Base-by-base conservation (phyloP, 2,797 vertebrate genomes). In the Glossophaga mutica region DNA sequence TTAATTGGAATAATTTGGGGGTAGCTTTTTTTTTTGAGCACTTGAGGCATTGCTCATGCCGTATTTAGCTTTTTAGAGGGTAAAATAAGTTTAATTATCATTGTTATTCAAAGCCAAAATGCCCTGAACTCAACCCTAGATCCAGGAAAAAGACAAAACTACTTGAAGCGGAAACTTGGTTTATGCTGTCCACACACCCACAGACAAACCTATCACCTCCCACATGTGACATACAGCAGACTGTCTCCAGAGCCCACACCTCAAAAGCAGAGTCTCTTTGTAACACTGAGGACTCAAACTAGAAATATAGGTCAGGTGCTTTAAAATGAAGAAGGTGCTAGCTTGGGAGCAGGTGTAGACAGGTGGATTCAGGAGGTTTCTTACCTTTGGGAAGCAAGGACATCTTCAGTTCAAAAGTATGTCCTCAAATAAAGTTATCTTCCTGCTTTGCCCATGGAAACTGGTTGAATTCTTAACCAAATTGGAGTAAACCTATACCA, bases 61-160 rank as follows among this genome's bases (percentile, higher is more conserved):
- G 46, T 85, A 91, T 32, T 87, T 96, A 68, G 59, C 77, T 92
- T 79, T 93, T 94, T 67, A 46, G 37, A 76, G 5, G 87, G n/a
- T 65, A 73, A 92, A 78, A 46, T 48, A 89, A 84, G 29, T 77
- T 73, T 55, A 95, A 86, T 92, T 26, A 62, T 37, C 57, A 46
- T 70, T 91, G 34, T 87, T 73, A 39, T 48, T 18, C 10, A 55
- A 8, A 92, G 46, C 42, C 11, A 87, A 86, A 88, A 32, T 57
- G 21, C 22, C 87, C 46, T 32, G 24, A 76, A 59, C 32, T 46
- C 71, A 88, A 46, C 18, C 19, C 2, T 48, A 34, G 16, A 48
- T 57, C 37, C 24, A 55, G 21, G 57, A 73, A 18, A 50, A 22
- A 5, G 16, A 42, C 12, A 62, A 52, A 90, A 57, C 73, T 1